phyloP scores from a whole-genome alignment of 2,888 invertebrate genomes.

The Microctonus aethiopoides region DNA sequence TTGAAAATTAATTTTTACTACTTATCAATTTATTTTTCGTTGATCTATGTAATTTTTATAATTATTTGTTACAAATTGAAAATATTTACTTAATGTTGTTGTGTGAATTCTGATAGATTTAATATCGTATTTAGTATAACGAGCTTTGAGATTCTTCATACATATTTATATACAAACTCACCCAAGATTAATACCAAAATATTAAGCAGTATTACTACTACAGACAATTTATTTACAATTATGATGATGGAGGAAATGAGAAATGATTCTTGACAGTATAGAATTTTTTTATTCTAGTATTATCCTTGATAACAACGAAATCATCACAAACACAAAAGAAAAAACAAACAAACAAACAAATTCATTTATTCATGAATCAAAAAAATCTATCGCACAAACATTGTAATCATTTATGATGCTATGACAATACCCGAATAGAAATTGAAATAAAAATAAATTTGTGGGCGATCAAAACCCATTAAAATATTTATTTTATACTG shows the following conservation, averaged over 20 bases:
- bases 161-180: neutral
- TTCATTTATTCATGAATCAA: neutral
- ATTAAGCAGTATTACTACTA: conserved; percentile 2
- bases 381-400: neutral
- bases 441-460: neutral
- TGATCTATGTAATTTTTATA: neutral
- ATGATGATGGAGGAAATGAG: neutral
- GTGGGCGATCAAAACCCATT: conserved; percentile 4
- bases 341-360: too few relatives aligned
- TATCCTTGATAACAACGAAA: conserved; percentile 6
- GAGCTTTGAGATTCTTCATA: neutral
- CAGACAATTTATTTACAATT: neutral
- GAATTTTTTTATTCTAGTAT: neutral
- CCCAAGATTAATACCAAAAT: conserved; percentile 1
- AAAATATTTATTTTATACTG: conserved; percentile 27
- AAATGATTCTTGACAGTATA: neutral
- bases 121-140: neutral
- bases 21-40: neutral
- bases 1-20: neutral
- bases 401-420: conserved; percentile 10
- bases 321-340: neutral
- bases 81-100: conserved; percentile 5
- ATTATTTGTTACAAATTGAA: conserved; percentile 5
- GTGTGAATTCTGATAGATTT: neutral
- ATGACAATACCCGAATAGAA: conserved; percentile 8